A percentile compares a stretch with the other conserved stretches of the same genome.
Evolutionary conservation across 2,888 invertebrate genomes (phyloP).

Genomic region (Macrophya alboannulata): DNA sequence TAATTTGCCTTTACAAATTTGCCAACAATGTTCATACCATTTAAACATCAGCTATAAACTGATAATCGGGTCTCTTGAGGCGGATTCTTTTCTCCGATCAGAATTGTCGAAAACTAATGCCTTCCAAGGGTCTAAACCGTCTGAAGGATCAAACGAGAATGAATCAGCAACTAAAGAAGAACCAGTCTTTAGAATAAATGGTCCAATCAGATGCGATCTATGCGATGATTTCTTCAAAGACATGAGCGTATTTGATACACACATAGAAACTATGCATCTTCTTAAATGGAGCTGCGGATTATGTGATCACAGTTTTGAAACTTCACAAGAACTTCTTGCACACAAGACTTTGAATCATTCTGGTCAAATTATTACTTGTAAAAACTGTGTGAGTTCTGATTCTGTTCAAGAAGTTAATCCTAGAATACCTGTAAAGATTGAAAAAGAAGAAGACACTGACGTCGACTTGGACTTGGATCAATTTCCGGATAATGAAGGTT

Average conservation of each 20-base stretch:
- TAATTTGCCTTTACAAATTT: slow-evolving; percentile 66
- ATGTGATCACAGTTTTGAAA: slow-evolving; percentile 63
- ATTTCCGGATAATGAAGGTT: not conserved
- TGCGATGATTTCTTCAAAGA: slow-evolving; percentile 65
- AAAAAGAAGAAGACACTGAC: not conserved
- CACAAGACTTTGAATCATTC: slow-evolving; percentile 63
- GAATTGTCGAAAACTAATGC: slow-evolving; percentile 51
- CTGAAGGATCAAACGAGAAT: not conserved
- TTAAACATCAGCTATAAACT: slow-evolving; percentile 69
- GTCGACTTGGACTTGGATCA: not conserved
- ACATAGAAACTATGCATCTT: slow-evolving; percentile 64
- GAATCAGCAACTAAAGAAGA: not conserved
- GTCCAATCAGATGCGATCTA: slow-evolving; percentile 65
- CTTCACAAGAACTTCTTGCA: slow-evolving; percentile 60
- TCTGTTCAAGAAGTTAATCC: not conserved
- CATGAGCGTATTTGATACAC: slow-evolving; percentile 64
- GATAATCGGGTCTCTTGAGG: slow-evolving; percentile 62
- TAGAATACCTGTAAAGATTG: not conserved
- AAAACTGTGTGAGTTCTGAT: slow-evolving; percentile 37
- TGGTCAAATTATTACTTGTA: slow-evolving; percentile 59
- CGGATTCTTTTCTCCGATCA: slow-evolving; percentile 63
- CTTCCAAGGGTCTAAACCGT: not conserved
- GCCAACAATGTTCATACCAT: slow-evolving; percentile 64
- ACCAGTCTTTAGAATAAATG: slow-evolving; percentile 50
- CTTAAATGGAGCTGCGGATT: slow-evolving; percentile 62